A percentile compares a stretch with the other conserved stretches of the same genome.
phyloP scores from a whole-genome alignment of 2,888 invertebrate genomes.

The Aphodius sticticus region DNA sequence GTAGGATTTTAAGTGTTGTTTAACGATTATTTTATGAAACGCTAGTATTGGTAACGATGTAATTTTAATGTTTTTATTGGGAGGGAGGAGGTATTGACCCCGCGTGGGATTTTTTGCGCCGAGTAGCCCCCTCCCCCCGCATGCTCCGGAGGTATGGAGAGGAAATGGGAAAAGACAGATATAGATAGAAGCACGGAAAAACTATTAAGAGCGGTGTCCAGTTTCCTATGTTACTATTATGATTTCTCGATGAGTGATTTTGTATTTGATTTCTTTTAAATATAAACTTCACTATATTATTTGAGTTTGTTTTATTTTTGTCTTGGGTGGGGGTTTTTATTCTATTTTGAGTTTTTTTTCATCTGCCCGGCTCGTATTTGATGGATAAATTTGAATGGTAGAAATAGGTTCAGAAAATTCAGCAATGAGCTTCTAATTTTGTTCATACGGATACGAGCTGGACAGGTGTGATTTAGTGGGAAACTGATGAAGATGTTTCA shows the following conservation, averaged over 20 bases:
- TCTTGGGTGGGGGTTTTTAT: background rate
- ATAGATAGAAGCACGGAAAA: background rate
- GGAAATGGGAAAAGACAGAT: background rate
- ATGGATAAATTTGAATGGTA: background rate
- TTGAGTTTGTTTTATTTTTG: slow-evolving; percentile 20
- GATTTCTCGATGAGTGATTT: slow-evolving; percentile 25
- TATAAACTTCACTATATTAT: slow-evolving; percentile 32
- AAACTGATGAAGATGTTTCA: no score
- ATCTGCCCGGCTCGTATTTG: background rate
- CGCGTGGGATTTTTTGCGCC: background rate
- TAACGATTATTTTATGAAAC: slow-evolving; percentile 4
- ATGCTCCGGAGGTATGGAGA: background rate
- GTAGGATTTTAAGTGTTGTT: slow-evolving; percentile 4
- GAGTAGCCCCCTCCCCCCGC: background rate
- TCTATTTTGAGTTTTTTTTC: background rate
- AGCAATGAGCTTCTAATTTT: background rate
- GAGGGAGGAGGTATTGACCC: background rate
- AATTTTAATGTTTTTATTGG: background rate
- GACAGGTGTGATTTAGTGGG: no score
- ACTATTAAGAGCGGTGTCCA: slow-evolving; percentile 5
- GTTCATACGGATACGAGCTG: no score
- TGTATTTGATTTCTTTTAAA: slow-evolving; percentile 36
- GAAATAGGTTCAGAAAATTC: background rate
- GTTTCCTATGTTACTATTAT: slow-evolving; percentile 26
- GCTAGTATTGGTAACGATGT: slow-evolving; percentile 4